Evolutionary conservation across 2,113 vertebrate species (phyloP).

Genomic region (Triplophysa tibetana): DNA sequence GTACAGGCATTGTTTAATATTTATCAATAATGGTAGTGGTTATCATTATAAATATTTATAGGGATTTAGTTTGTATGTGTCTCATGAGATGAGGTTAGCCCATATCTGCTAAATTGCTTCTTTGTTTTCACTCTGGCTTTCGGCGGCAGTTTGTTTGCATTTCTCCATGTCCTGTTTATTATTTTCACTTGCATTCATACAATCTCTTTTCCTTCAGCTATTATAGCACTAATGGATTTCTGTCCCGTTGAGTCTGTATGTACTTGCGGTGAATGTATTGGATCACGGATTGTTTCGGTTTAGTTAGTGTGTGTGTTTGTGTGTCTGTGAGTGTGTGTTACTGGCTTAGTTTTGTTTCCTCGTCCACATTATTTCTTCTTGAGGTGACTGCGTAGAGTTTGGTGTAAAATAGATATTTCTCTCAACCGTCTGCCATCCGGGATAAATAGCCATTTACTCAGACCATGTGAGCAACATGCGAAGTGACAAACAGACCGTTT

Average conservation of each 20-base stretch:
- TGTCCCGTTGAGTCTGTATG: slow-evolving; percentile 24
- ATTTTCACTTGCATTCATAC: slow-evolving; percentile 55
- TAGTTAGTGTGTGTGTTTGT: background rate
- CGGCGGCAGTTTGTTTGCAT: slow-evolving; percentile 59
- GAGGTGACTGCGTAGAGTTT: background rate
- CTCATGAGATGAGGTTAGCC: slow-evolving; percentile 43
- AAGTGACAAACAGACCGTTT: too few relatives aligned
- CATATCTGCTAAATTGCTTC: slow-evolving; percentile 65
- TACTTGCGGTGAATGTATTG: slow-evolving; percentile 31
- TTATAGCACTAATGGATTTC: slow-evolving; percentile 69
- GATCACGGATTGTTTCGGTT: slow-evolving; percentile 20
- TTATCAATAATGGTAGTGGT: slow-evolving; percentile 69
- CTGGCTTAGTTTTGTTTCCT: slow-evolving; percentile 7
- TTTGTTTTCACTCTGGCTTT: slow-evolving; percentile 51
- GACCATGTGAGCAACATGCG: background rate
- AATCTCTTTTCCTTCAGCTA: slow-evolving; percentile 57
- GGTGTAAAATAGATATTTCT: too few relatives aligned
- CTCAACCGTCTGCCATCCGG: too few relatives aligned
- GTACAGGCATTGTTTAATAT: slow-evolving; percentile 62
- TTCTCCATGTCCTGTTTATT: slow-evolving; percentile 68
- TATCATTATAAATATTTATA: slow-evolving; percentile 80
- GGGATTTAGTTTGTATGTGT: slow-evolving; percentile 69
- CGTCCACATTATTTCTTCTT: background rate
- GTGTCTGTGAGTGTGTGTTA: background rate
- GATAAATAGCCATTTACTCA: background rate